Percentiles rank a stretch among this genome's conserved stretches.
These are phyloP conservation scores for Knipowitschia caucasica DNA, from an alignment of 2,797 vertebrate species.

Conservation along the genomic window DNA sequence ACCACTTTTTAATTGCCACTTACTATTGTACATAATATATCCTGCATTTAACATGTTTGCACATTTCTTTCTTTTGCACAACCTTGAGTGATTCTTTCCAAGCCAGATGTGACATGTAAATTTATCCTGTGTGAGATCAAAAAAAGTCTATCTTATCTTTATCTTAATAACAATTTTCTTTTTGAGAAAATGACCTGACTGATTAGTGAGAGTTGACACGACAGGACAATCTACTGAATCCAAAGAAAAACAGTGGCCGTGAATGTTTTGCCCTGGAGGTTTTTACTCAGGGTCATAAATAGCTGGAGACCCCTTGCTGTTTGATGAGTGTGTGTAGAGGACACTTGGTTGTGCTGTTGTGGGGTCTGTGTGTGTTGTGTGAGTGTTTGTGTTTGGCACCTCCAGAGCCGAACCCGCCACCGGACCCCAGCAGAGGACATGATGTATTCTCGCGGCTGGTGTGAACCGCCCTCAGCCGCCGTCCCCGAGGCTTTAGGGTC, in stretches of 20 bases:
- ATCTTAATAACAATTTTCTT: no score
- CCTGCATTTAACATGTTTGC: no score
- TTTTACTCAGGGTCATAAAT: constrained; percentile 14
- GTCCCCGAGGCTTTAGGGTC: constrained; percentile 17
- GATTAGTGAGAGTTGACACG: neutral
- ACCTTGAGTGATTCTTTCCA: no score
- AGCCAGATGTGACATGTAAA: no score
- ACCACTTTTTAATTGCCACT: no score
- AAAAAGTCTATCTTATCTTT: no score
- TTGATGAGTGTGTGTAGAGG: constrained; percentile 40
- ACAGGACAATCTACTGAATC: neutral
- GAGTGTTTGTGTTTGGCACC: constrained; percentile 51
- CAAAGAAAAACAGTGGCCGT: neutral
- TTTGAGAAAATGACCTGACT: no score
- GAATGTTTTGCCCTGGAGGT: constrained; percentile 32
- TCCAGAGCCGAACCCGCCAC: constrained; percentile 48
- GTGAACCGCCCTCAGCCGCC: constrained; percentile 36
- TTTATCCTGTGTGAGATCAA: no score
- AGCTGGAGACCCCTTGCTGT: constrained; percentile 26
- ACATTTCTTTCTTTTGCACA: no score
- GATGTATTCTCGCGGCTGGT: constrained; percentile 31
- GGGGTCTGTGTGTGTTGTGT: constrained; percentile 24
- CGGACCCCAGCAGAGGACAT: constrained; percentile 29
- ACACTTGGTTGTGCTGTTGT: constrained; percentile 29
- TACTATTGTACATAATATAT: no score